phyloP scores from a whole-genome alignment of 2,797 vertebrate species.

The Crocodylus rhombifer region DNA sequence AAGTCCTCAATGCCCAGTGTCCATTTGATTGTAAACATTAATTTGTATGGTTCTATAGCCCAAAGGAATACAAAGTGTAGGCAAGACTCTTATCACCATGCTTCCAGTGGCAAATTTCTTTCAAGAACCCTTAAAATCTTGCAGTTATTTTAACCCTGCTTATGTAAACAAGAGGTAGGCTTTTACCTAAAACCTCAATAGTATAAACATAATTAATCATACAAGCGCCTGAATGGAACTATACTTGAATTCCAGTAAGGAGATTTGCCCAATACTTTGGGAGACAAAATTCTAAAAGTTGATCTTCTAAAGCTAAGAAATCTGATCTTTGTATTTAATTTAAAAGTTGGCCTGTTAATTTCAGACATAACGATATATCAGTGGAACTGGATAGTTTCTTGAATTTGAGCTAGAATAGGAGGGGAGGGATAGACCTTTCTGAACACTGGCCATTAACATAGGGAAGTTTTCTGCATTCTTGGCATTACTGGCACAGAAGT shows the following conservation, averaged over 20 bases:
- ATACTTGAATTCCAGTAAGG: not conserved
- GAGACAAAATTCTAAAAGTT: not conserved
- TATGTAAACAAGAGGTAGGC: not conserved
- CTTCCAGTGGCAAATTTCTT: not conserved
- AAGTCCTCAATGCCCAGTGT: conserved; percentile 1
- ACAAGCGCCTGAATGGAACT: not conserved
- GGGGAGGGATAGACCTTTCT: not conserved
- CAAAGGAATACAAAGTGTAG: not conserved
- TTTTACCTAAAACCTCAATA: not conserved
- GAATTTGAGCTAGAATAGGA: not conserved
- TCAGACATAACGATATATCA: not conserved
- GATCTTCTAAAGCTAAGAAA: not conserved
- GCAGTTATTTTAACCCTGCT: not conserved
- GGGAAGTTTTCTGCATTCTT: not conserved
- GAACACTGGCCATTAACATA: not conserved
- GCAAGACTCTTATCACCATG: not conserved
- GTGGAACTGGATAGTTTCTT: no score
- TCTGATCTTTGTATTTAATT: not conserved
- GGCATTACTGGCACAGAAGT: not conserved
- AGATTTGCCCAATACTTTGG: not conserved
- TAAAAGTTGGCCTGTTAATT: not conserved
- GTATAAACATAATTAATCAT: not conserved
- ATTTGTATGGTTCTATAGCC: not conserved
- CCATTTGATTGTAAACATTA: not conserved
- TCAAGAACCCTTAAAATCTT: not conserved